Evolutionary conservation across 2,113 vertebrate genomes (phyloP), one percentile per base, ranked within the genome.

Genomic region (Bubo scandiacus): DNA sequence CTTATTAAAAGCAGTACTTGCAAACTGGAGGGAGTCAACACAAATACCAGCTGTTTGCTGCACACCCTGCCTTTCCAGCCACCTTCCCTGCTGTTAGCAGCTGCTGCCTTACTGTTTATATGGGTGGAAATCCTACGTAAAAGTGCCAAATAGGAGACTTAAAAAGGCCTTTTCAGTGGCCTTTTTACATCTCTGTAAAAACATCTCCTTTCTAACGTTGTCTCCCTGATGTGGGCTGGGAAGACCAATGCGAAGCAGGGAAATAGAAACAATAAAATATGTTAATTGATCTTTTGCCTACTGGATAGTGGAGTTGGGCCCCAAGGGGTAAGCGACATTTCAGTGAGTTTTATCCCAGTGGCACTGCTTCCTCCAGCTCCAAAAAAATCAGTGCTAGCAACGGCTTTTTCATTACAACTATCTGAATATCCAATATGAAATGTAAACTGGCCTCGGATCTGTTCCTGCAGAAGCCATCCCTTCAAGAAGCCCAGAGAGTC

Each of bases 191-290:
- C 43, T 45, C 43, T 45, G 43, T 45, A 52, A 87, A 29, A 6
- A 4, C 2, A 1, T 81, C 90, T 84, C 68, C 55, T 81, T 80
- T 51, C 67, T 47, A 62, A 54, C 52, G 2, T 36, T 51, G 42
- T 40, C 54, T 27, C 30, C 27, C 72, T 51, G 55, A 54, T 38
- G 70, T 22, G 30, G 85, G 72, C 79, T 86, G 80, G 43, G 86
- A 74, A 78, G 43, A 71, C 20, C 47, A 5, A 71, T 38, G 86
- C 67, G 74, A 88, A 86, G 21, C 47, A 87, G 74, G 66, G 70
- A 65, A 66, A 59, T 11, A 79, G 66, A 88, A 82, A 80, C 81
- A 90, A 94, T 72, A 92, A 67, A 57, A 85, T 61, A 81, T 32
- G 57, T 68, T 92, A 79, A 94, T 95, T 0, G 0, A 30, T 80